These are phyloP conservation scores for Chaetogeoica ovagalla DNA, from an alignment of 2,888 invertebrate species.

Conservation along the genomic window DNA sequence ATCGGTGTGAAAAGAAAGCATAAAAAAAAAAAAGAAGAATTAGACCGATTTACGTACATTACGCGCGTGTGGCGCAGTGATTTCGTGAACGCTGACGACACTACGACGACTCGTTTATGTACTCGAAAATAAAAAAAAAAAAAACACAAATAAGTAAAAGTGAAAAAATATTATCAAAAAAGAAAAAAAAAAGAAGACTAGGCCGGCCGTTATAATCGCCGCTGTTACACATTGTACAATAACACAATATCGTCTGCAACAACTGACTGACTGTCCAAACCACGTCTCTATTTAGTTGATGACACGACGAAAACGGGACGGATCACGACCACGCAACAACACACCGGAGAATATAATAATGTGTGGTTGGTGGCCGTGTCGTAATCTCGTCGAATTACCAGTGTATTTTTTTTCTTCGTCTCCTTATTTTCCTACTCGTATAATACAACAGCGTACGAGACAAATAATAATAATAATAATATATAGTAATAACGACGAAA, in stretches of 20 bases:
- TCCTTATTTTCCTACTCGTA: too few species aligned
- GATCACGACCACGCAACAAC: slow-evolving; percentile 25
- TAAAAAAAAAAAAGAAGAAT: slow-evolving; percentile 23
- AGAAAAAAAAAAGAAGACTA: slow-evolving; percentile 34
- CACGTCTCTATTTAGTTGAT: slow-evolving; percentile 10
- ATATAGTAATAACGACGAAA: neutral
- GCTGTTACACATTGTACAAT: slow-evolving; percentile 26
- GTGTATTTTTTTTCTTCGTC: too few species aligned
- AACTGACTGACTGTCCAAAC: neutral
- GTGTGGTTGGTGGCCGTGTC: too few species aligned
- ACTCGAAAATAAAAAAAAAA: too few species aligned
- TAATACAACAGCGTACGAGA: neutral
- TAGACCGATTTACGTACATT: slow-evolving; percentile 16
- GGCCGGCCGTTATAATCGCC: neutral
- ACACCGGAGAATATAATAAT: too few species aligned
- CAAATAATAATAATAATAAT: too few species aligned
- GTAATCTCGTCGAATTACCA: slow-evolving; percentile 9
- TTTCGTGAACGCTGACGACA: slow-evolving; percentile 15
- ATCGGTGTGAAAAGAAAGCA: neutral
- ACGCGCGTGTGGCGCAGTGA: slow-evolving; percentile 10
- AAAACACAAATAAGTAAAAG: slow-evolving; percentile 47
- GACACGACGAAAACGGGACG: slow-evolving; percentile 42
- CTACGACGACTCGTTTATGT: slow-evolving; percentile 12
- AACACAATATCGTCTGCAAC: neutral
- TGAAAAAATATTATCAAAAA: neutral